Percentiles rank a stretch among this genome's conserved stretches.
These are phyloP conservation scores for Netelia inedita DNA, from an alignment of 2,888 invertebrate species.

Conservation along the genomic window DNA sequence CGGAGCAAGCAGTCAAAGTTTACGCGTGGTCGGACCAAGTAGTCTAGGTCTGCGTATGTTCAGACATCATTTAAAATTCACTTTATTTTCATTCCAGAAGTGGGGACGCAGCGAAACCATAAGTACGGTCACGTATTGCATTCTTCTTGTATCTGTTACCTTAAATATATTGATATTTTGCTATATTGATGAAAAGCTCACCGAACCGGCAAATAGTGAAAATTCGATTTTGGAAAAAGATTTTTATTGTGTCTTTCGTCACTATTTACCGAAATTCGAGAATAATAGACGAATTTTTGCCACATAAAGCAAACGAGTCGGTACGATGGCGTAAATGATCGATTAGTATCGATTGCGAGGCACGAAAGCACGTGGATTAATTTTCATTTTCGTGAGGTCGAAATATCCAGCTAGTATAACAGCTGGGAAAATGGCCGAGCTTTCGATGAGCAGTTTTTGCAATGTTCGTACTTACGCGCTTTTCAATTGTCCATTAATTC, in stretches of 20 bases:
- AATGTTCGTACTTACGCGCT: conserved; percentile 72
- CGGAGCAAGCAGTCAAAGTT: background rate
- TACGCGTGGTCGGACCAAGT: background rate
- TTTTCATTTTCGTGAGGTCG: conserved; percentile 73
- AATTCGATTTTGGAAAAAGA: background rate
- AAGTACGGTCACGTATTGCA: conserved; percentile 76
- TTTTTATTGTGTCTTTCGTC: no score
- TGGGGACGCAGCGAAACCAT: conserved; percentile 77
- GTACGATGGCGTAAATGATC: conserved; percentile 76
- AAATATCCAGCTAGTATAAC: conserved; percentile 76
- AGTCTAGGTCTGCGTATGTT: background rate
- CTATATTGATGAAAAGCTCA: conserved; percentile 79
- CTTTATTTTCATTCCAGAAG: conserved; percentile 74
- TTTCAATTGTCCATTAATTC: background rate
- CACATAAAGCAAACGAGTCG: conserved; percentile 73
- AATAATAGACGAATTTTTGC: background rate
- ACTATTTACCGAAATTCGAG: no score
- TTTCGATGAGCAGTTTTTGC: conserved; percentile 77
- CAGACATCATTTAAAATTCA: conserved; percentile 18
- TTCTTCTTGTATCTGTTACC: conserved; percentile 77
- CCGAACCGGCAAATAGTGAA: conserved; percentile 74
- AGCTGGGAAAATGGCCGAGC: conserved; percentile 78
- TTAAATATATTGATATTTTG: conserved; percentile 81
- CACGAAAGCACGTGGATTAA: conserved; percentile 73
- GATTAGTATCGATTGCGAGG: conserved; percentile 77